Evolutionary conservation across 1,140 invertebrate species (phyloP).

Genomic region (Nasonia vitripennis): DNA sequence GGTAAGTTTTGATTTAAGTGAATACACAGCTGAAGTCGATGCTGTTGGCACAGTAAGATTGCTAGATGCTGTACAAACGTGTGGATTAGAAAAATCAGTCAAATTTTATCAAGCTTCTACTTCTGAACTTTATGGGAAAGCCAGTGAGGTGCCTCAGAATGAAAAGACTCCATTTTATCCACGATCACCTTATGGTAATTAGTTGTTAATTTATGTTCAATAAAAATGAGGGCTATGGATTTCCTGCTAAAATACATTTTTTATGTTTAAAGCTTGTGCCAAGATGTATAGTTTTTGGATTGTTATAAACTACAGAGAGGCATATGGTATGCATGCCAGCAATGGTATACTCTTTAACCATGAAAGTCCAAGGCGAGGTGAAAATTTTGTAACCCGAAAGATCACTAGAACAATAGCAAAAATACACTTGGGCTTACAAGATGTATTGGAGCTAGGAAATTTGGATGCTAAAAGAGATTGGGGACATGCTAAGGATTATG

Average conservation of each 20-base stretch:
- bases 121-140: constrained; percentile 98
- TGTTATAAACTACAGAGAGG: constrained; percentile 97
- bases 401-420: constrained; percentile 98
- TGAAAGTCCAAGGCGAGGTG: constrained; percentile 97
- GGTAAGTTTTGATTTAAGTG: constrained; percentile 97
- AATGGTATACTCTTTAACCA: constrained; percentile 99
- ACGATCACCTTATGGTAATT: constrained; percentile 97
- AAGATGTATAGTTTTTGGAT: constrained; percentile 99
- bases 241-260: constrained; percentile 15
- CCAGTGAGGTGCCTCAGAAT: constrained; percentile 96
- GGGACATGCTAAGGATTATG: constrained; percentile 99
- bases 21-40: constrained; percentile 99
- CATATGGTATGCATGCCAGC: constrained; percentile 98
- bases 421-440: constrained; percentile 91
- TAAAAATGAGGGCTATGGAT: background rate
- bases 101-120: constrained; percentile 99
- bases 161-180: constrained; percentile 99
- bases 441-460: constrained; percentile 94
- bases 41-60: constrained; percentile 96
- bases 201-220: background rate
- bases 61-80: constrained; percentile 96
- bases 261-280: constrained; percentile 87
- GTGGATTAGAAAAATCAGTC: constrained; percentile 88
- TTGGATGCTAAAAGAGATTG: constrained; percentile 97
- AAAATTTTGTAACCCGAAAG: constrained; percentile 99